These are phyloP conservation scores for Eupithecia exiguata DNA, from an alignment of 2,888 invertebrate genomes.

Conservation along the genomic window DNA sequence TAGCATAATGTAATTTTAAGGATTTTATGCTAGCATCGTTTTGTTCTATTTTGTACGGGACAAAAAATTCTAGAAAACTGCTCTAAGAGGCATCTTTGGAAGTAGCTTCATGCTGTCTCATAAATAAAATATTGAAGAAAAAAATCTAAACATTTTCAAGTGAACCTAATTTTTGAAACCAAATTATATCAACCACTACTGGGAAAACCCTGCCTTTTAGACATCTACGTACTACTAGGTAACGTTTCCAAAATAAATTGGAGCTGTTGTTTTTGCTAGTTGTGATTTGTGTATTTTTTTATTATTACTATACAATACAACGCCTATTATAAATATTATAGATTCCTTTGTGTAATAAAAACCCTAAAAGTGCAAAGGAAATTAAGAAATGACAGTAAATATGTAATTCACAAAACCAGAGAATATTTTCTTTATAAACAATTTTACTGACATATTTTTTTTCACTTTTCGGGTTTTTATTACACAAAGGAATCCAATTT, in stretches of 20 bases:
- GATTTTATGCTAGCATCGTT: constrained; percentile 21
- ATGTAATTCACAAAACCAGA: not conserved
- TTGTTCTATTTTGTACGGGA: not conserved
- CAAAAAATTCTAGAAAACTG: not conserved
- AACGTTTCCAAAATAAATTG: not conserved
- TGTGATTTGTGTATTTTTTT: not conserved
- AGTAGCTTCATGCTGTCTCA: no score
- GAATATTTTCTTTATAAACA: not conserved
- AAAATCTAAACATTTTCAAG: not conserved
- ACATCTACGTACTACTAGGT: no score
- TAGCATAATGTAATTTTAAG: constrained; percentile 34
- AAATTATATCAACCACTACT: not conserved
- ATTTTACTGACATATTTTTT: not conserved
- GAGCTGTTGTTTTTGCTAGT: not conserved
- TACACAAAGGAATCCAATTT: not conserved
- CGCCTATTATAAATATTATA: no score
- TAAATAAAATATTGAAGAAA: no score
- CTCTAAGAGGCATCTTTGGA: no score
- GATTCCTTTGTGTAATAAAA: no score
- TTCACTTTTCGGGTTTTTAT: not conserved
- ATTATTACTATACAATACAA: no score
- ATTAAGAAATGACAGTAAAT: no score
- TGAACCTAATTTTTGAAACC: not conserved
- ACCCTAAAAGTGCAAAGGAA: no score
- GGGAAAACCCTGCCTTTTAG: not conserved